A percentile compares a stretch with the other conserved stretches of the same genome.
phyloP scores from a whole-genome alignment of 1,140 invertebrate genomes.

The Eueides isabella region DNA sequence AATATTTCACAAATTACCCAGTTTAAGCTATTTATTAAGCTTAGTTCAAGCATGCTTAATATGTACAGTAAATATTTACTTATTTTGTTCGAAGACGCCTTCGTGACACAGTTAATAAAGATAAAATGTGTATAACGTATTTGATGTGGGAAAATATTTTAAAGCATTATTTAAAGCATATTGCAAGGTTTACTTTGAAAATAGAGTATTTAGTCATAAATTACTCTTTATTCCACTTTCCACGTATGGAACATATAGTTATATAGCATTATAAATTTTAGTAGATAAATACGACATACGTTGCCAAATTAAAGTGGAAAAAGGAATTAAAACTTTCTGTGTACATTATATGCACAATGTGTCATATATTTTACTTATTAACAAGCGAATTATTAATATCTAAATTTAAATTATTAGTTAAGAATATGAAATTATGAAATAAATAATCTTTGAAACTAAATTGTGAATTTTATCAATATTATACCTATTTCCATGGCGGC shows the following conservation, averaged over 20 bases:
- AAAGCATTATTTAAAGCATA: no score
- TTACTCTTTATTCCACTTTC: not conserved
- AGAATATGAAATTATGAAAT: no score
- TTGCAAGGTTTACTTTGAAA: no score
- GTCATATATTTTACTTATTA: not conserved
- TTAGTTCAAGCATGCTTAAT: not conserved
- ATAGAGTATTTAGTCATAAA: not conserved
- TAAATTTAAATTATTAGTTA: not conserved
- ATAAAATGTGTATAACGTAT: no score
- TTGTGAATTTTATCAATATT: no score
- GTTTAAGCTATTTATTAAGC: conserved; percentile 6
- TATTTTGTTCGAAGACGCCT: not conserved
- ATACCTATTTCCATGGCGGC: no score
- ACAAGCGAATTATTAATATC: not conserved
- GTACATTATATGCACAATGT: not conserved
- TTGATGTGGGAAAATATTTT: no score
- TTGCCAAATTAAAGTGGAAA: no score
- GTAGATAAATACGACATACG: no score
- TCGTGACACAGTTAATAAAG: not conserved
- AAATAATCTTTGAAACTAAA: no score
- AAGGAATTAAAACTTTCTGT: not conserved
- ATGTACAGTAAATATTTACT: not conserved
- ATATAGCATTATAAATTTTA: no score
- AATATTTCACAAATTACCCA: conserved; percentile 10
- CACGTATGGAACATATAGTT: no score